phyloP scores from a whole-genome alignment of 2,113 vertebrate species.

The Nothobranchius furzeri region DNA sequence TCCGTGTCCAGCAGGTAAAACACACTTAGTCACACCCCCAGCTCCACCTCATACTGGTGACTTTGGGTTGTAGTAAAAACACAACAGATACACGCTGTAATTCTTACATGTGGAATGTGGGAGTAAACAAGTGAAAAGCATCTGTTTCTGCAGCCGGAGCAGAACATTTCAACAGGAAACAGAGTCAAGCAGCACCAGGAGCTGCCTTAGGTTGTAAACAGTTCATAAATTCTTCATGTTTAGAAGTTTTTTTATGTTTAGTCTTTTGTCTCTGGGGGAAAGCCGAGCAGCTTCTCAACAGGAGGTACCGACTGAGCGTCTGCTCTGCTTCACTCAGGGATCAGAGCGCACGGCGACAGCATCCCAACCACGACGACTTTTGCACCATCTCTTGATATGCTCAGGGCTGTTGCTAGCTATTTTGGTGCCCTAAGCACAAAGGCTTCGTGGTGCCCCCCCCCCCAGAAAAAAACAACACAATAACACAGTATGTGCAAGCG shows the following conservation, averaged over 20 bases:
- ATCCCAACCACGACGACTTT: too few relatives aligned
- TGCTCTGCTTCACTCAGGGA: neutral
- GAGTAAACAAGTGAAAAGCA: neutral
- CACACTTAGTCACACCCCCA: neutral
- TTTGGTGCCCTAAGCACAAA: too few relatives aligned
- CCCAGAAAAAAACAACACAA: too few relatives aligned
- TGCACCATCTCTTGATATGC: too few relatives aligned
- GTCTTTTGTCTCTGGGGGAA: too few relatives aligned
- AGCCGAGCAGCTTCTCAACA: too few relatives aligned
- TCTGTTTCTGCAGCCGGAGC: neutral
- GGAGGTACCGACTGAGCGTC: too few relatives aligned
- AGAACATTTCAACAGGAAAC: neutral
- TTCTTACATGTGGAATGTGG: neutral
- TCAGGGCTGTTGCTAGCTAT: too few relatives aligned
- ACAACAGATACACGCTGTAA: neutral
- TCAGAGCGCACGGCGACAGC: neutral
- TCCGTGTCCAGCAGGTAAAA: constrained; percentile 2
- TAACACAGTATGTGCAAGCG: too few relatives aligned
- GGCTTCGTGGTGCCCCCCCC: too few relatives aligned
- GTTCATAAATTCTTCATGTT: too few relatives aligned
- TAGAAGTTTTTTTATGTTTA: too few relatives aligned
- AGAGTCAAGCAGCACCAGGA: neutral
- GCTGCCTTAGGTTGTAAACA: neutral
- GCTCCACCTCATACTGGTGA: neutral
- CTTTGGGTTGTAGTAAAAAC: neutral